These are phyloP conservation scores for Drosophila pruinosa DNA, from an alignment of 1,140 invertebrate species.

Conservation along the genomic window DNA sequence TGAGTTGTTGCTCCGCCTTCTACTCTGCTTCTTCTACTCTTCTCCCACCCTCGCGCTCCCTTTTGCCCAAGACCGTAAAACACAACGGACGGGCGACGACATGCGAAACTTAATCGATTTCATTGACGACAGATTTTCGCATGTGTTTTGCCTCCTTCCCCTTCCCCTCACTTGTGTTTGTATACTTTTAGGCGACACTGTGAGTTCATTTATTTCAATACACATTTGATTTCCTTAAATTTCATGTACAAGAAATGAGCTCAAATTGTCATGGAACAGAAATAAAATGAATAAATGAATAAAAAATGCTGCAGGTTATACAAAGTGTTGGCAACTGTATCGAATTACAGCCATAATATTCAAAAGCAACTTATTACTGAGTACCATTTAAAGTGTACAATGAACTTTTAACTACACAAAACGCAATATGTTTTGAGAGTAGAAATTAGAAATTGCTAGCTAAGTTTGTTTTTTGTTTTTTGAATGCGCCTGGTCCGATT, in stretches of 20 bases:
- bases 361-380: too few species aligned
- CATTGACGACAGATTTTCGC: constrained; percentile 50
- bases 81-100: neutral
- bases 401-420: neutral
- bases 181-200: neutral
- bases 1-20: constrained; percentile 55
- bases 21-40: neutral
- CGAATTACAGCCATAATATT: too few species aligned
- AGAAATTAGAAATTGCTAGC: neutral
- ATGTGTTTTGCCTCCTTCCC: constrained; percentile 13
- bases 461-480: constrained; percentile 5
- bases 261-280: neutral
- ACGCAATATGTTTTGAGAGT: neutral
- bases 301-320: too few species aligned
- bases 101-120: constrained; percentile 66
- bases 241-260: neutral
- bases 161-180: neutral
- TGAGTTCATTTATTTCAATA: constrained; percentile 17
- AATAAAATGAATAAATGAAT: neutral
- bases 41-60: neutral
- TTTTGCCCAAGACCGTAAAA: neutral
- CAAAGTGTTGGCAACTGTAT: neutral
- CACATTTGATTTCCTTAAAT: constrained; percentile 7
- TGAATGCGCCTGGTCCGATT: constrained; percentile 22
- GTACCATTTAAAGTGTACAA: too few species aligned